Base-by-base conservation (phyloP, 2,888 invertebrate genomes). In the Thyatira batis region DNA sequence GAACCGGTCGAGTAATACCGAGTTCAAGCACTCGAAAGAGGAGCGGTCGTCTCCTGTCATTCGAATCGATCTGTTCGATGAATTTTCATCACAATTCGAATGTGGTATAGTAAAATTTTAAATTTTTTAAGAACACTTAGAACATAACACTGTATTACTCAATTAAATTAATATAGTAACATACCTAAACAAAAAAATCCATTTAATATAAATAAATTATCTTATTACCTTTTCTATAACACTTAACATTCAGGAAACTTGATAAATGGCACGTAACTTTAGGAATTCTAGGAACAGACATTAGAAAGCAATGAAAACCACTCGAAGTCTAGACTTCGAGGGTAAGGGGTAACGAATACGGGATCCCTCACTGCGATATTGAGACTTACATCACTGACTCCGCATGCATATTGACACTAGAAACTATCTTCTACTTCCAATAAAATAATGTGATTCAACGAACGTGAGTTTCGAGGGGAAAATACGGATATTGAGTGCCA, bases 301-400 rank as follows among this genome's bases (percentile, higher is more conserved):
- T 76, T 71, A 67, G 67, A 73, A 81, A 76, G 79, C 81, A 82
- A 82, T 78, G 77, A 80, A 80, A 77, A 73, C 73, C 77, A 76
- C 73, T 80, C 69, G 73, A 74, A 64, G 57, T 55, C 28, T 55
- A 56, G 55, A 62, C 61, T n/a, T n/a, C n/a, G n/a, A n/a, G n/a
- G n/a, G n/a, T n/a, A n/a, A n/a, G 58, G 50, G 8, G 39, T 39
- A 3, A 1, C 13, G 39, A 39, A 39, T 17, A 39, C 54, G 57
- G 60, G 67, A 67, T 69, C 70, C 67, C 69, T 71, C 71, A 62
- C 71, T 65, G 53, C 64, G 65, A 80, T 79, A 82, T 82, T 80
- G 78, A 76, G 75, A 79, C 69, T 71, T 69, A 64, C 67, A 53
- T 61, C 65, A 66, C 67, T 58, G 69, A 55, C 58, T 57, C 52